Conservation (phyloP, 2,113 vertebrate genomes). For the Proteles cristata region DNA sequence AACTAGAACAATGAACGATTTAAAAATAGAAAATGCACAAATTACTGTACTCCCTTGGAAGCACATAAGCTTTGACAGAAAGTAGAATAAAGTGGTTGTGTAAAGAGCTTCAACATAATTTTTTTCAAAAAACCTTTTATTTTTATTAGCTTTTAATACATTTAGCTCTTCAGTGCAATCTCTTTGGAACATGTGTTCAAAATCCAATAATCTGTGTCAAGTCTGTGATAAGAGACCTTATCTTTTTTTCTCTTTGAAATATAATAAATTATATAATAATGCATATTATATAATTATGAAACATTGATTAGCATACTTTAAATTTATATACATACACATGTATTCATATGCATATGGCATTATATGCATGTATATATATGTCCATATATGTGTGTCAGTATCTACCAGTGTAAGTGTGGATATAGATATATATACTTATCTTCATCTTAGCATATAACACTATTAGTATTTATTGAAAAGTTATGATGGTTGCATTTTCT, state of each 20-base stretch:
- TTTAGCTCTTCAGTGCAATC: conserved; percentile 27
- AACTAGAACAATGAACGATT: conserved; percentile 69
- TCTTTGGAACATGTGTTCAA: neutral
- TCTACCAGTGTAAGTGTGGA: neutral
- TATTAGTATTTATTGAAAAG: neutral
- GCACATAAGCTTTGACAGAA: conserved; percentile 67
- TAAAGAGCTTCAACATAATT: conserved; percentile 44
- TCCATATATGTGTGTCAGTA: neutral
- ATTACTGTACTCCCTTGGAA: conserved; percentile 63
- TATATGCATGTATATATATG: neutral
- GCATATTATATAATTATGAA: neutral
- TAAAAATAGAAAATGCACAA: conserved; percentile 72
- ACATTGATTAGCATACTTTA: neutral
- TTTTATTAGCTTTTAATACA: conserved; percentile 60
- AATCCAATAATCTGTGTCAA: neutral
- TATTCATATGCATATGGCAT: neutral
- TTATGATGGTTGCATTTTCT: neutral
- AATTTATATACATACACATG: neutral
- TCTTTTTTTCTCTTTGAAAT: neutral
- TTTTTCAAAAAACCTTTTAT: conserved; percentile 18
- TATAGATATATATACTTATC: neutral
- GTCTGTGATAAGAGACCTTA: neutral
- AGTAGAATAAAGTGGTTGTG: conserved; percentile 22
- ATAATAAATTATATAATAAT: neutral
- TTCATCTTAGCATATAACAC: neutral